Base-by-base conservation (phyloP, 1,140 invertebrate species). In the Psilanteris sp. region DNA sequence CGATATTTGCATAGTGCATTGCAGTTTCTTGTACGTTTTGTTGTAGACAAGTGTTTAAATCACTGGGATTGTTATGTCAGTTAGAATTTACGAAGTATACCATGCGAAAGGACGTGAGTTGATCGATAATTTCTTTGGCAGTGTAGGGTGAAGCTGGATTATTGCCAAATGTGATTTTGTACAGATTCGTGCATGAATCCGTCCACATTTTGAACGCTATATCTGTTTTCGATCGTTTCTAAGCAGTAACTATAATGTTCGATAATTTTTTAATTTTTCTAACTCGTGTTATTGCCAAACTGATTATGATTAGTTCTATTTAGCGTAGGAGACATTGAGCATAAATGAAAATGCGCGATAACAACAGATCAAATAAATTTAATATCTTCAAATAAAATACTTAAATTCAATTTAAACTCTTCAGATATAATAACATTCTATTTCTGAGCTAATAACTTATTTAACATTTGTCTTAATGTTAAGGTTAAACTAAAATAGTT, bases 61-160 rank as follows among this genome's bases (percentile, higher is more conserved):
- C 36, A 41, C 43, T 16, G 1, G 20, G 44, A 59, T 70, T 52
- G 52, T 70, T 59, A 70, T 50, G 52, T 59, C 37, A 55, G 32
- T 22, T 16, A 57, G 52, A 20, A 70, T 70, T 70, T 70, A 70
- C 36, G 66, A 70, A 26, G 52, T 10, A 48, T 41, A 44, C 34
- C 24, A 41, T 29, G 43, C 32, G 36, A 64, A 44, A 62, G 57
- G 34, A 57, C 41, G 55, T 27, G 15, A 32, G 44, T 36, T 31
- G 50, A 74, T 74, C 76, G 70, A 78, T 78, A 70, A 70, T 66
- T 78, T 71, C 64, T 57, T 70, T 48, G 64, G 52, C 55, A 18
- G 7, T 24, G 18, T 26, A 5, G 27, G 13, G 32, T 8, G 0
- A 3, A n/a, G 43, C 37, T 70, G 70, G 54, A 39, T 32, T 48